A percentile compares a stretch with the other conserved stretches of the same genome.
phyloP scores from a whole-genome alignment of 1,140 invertebrate species.

The Aradophagus sp. region DNA sequence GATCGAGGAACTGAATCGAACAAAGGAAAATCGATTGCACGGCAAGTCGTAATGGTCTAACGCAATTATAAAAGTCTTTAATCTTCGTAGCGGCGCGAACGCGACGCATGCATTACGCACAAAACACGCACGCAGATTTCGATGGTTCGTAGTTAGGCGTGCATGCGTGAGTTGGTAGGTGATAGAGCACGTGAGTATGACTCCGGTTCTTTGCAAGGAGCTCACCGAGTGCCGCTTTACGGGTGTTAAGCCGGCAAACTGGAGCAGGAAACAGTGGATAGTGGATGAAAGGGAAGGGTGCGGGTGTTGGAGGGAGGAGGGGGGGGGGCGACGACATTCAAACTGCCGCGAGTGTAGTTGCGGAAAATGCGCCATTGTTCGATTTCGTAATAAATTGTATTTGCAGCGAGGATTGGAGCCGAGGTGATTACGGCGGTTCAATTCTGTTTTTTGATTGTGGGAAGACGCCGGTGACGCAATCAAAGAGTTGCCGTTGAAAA shows the following conservation, averaged over 20 bases:
- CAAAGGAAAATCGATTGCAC: slow-evolving; percentile 10
- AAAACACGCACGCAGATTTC: slow-evolving; percentile 54
- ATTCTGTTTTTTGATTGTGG: slow-evolving; percentile 22
- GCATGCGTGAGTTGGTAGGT: slow-evolving; percentile 61
- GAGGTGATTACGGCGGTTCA: slow-evolving; percentile 39
- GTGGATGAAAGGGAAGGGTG: slow-evolving; percentile 20
- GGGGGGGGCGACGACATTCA: slow-evolving; percentile 18
- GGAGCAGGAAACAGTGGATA: slow-evolving; percentile 29
- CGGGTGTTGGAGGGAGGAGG: too few relatives aligned
- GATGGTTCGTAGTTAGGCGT: slow-evolving; percentile 35
- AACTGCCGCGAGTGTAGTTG: slow-evolving; percentile 19
- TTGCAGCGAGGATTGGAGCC: slow-evolving; percentile 16
- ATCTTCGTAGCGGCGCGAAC: too few relatives aligned
- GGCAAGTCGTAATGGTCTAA: slow-evolving; percentile 1
- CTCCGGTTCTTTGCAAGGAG: slow-evolving; percentile 51
- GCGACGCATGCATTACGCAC: slow-evolving; percentile 67
- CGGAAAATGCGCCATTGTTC: slow-evolving; percentile 42
- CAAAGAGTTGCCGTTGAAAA: too few relatives aligned
- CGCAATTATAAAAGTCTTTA: slow-evolving; percentile 60
- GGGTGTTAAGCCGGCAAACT: slow-evolving; percentile 48
- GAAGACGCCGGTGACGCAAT: too few relatives aligned
- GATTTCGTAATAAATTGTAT: slow-evolving; percentile 51
- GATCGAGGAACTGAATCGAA: slow-evolving; percentile 9
- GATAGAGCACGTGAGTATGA: slow-evolving; percentile 59
- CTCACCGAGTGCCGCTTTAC: slow-evolving; percentile 42